Conservation (phyloP, 92 coral and sea anemone species). For the Paragorgia papillata region DNA sequence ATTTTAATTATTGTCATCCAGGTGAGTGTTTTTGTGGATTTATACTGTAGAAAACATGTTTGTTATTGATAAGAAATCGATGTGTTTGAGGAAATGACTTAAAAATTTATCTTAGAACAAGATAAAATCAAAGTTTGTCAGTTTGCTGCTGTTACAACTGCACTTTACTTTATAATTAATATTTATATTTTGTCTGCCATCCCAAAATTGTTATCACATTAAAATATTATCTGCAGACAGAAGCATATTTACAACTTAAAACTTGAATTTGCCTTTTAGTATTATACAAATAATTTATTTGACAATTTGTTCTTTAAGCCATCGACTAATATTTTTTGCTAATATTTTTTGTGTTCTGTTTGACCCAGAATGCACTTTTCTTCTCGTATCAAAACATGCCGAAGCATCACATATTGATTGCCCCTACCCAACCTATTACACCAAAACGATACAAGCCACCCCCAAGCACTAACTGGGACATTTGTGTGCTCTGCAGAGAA, state of each 20-base stretch:
- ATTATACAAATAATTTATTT: no score
- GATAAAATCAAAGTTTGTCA: background rate
- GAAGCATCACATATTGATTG: slow-evolving; percentile 22
- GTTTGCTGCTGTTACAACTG: no score
- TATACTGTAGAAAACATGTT: no score
- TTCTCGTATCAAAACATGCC: slow-evolving; percentile 26
- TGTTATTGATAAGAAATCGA: no score
- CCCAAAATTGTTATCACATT: no score
- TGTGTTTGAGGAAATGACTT: background rate
- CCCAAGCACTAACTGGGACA: slow-evolving; percentile 52
- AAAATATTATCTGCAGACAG: no score
- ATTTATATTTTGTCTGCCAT: no score
- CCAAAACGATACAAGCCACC: slow-evolving; percentile 28
- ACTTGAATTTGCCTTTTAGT: no score
- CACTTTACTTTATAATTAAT: background rate
- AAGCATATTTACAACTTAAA: no score
- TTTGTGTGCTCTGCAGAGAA: slow-evolving; percentile 57
- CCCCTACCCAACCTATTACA: slow-evolving; percentile 21
- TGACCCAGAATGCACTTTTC: slow-evolving; percentile 16
- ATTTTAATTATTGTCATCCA: background rate
- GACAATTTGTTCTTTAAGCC: background rate
- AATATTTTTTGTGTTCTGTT: background rate
- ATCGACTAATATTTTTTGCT: background rate
- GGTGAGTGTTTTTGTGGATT: background rate
- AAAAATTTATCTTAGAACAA: background rate